These are phyloP conservation scores for Pristiophorus japonicus DNA, from an alignment of 2,113 vertebrate genomes.

Conservation along the genomic window DNA sequence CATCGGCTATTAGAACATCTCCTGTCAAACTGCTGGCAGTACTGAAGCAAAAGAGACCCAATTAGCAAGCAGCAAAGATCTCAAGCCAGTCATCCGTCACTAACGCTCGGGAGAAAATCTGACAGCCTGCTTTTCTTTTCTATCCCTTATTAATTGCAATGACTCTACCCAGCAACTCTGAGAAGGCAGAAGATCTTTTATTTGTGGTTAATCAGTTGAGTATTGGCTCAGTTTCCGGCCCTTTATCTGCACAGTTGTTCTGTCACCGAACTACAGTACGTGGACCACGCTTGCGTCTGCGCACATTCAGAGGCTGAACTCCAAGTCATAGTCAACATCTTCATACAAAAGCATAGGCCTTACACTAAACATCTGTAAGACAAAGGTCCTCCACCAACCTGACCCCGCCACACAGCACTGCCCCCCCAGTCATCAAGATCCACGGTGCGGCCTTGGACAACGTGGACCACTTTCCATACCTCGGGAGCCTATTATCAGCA, in stretches of 20 bases:
- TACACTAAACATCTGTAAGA: too few relatives aligned
- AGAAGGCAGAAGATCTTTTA: conserved; percentile 43
- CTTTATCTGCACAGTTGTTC: conserved; percentile 42
- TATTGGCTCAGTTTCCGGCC: conserved; percentile 70
- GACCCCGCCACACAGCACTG: too few relatives aligned
- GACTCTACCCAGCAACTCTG: conserved; percentile 40
- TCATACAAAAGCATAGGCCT: too few relatives aligned
- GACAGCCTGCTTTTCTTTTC: conserved; percentile 66
- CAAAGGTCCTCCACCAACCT: too few relatives aligned
- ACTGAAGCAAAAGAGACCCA: conserved; percentile 65
- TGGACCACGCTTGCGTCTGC: too few relatives aligned
- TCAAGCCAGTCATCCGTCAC: conserved; percentile 71
- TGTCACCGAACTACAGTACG: too few relatives aligned
- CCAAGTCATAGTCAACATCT: too few relatives aligned
- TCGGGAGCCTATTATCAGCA: too few relatives aligned
- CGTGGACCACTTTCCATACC: too few relatives aligned
- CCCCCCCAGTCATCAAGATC: too few relatives aligned
- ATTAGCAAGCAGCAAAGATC: conserved; percentile 67
- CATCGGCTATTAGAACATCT: conserved; percentile 64
- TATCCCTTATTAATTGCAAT: conserved; percentile 67
- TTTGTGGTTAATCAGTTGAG: conserved; percentile 70
- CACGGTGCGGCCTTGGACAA: too few relatives aligned
- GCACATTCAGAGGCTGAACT: too few relatives aligned
- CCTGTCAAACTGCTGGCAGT: conserved; percentile 56
- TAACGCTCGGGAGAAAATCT: conserved; percentile 64